Conservation (phyloP, 2,888 invertebrate species). For the Ditula angustiorana region DNA sequence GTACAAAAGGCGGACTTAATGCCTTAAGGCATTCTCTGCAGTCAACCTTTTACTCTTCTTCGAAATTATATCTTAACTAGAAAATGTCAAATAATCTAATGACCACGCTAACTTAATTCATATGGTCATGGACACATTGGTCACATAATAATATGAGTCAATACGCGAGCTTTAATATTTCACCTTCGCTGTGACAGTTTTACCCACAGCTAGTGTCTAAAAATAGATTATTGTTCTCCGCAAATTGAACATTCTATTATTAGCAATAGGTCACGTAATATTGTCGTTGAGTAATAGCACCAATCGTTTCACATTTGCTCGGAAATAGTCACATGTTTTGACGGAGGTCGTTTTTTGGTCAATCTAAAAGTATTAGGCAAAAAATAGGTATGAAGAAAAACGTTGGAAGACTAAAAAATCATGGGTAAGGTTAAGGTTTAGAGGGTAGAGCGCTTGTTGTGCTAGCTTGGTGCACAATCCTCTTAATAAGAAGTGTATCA, state of each 20-base stretch:
- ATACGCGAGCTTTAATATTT: background rate
- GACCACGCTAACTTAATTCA: too few relatives aligned
- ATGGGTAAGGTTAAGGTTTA: too few relatives aligned
- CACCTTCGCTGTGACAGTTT: constrained; percentile 35
- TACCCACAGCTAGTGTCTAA: constrained; percentile 18
- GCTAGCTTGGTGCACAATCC: too few relatives aligned
- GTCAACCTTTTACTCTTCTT: too few relatives aligned
- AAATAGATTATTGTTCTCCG: constrained; percentile 34
- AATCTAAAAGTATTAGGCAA: background rate
- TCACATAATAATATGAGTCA: background rate
- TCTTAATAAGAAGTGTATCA: background rate
- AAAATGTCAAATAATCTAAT: too few relatives aligned
- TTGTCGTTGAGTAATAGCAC: constrained; percentile 32
- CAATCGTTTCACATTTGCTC: constrained; percentile 19
- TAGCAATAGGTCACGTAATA: constrained; percentile 38
- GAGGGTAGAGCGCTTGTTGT: too few relatives aligned
- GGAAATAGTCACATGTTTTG: constrained; percentile 17
- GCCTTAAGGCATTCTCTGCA: too few relatives aligned
- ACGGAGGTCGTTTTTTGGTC: constrained; percentile 22
- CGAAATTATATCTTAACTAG: too few relatives aligned
- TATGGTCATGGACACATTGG: too few relatives aligned
- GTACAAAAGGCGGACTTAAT: too few relatives aligned
- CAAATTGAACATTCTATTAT: constrained; percentile 28
- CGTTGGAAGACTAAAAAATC: too few relatives aligned
- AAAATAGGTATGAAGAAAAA: background rate